These are phyloP conservation scores for Neodiprion virginianus DNA, from an alignment of 1,140 invertebrate species.

Conservation along the genomic window DNA sequence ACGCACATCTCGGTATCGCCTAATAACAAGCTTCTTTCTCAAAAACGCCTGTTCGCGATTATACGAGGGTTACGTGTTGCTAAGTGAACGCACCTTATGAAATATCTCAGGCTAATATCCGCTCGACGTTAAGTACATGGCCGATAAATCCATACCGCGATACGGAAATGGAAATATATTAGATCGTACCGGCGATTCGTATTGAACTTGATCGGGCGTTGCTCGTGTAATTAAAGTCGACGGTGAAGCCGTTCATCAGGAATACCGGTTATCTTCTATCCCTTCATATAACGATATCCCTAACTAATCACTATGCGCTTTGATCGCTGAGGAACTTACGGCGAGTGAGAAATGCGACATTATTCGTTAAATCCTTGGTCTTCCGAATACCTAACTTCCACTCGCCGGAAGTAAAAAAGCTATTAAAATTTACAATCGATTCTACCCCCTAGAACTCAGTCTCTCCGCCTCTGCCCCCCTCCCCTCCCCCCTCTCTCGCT, in stretches of 20 bases:
- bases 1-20: no score
- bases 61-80: no score
- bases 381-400: no score
- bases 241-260: neutral
- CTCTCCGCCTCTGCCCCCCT: neutral
- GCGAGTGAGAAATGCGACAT: no score
- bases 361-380: no score
- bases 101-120: no score
- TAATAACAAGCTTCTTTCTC: no score
- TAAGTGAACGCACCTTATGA: no score
- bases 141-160: neutral
- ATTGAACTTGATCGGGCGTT: neutral
- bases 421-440: no score
- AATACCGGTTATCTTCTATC: neutral
- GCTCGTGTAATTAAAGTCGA: neutral
- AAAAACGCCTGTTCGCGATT: no score
- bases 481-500: conserved; percentile 10
- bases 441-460: neutral
- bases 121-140: no score
- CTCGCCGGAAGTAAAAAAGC: no score
- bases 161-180: neutral
- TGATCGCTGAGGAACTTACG: neutral
- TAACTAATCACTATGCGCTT: neutral
- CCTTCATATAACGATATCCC: neutral
- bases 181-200: neutral